Conservation (phyloP, 2,888 invertebrate genomes). For the Autographa gamma region DNA sequence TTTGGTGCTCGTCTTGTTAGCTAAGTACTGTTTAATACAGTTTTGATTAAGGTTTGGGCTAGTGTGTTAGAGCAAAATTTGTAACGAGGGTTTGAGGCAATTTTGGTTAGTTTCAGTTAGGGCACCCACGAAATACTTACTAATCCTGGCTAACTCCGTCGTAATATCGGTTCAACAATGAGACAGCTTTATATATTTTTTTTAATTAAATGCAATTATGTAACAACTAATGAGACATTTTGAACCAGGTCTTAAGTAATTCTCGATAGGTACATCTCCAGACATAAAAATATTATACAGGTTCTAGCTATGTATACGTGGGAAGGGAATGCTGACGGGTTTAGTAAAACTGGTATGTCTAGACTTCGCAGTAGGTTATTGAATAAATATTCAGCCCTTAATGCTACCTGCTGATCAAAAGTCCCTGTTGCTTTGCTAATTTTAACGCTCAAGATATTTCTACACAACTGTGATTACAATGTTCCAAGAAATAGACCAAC, state of each 20-base stretch:
- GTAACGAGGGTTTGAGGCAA: neutral
- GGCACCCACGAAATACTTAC: neutral
- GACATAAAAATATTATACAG: constrained; percentile 6
- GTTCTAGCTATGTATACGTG: constrained; percentile 1
- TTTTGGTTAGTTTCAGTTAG: neutral
- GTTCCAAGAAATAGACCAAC: neutral
- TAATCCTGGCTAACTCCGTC: neutral
- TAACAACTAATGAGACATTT: neutral
- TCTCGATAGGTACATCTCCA: neutral
- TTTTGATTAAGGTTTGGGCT: neutral
- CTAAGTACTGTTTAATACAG: neutral
- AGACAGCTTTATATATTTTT: neutral
- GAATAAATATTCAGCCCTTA: constrained; percentile 4
- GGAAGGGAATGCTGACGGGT: neutral
- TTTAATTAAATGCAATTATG: neutral
- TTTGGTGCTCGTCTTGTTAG: neutral
- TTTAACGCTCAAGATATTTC: neutral
- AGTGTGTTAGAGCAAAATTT: neutral
- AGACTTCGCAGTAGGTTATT: neutral
- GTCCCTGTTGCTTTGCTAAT: neutral
- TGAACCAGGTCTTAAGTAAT: neutral
- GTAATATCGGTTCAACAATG: neutral
- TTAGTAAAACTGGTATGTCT: constrained; percentile 2
- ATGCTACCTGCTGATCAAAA: neutral
- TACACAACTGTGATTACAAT: constrained; percentile 2